Evolutionary conservation across 2,888 invertebrate genomes (phyloP).

Genomic region (Callinectes sapidus): DNA sequence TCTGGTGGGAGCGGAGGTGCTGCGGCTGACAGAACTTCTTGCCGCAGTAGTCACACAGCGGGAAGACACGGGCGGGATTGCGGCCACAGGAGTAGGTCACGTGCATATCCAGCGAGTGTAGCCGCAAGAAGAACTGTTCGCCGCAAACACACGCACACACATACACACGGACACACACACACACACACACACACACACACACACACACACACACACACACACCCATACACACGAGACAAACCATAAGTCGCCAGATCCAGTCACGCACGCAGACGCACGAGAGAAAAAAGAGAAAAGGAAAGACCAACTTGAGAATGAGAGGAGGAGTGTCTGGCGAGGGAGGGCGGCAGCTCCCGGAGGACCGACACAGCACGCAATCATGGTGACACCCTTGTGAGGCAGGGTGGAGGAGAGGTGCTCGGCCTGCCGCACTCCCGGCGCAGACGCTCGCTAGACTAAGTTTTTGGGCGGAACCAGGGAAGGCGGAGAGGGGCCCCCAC

Average conservation of each 20-base stretch:
- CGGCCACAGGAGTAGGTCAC: constrained; percentile 85
- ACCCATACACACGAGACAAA: constrained; percentile 16
- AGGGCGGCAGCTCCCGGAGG: constrained; percentile 16
- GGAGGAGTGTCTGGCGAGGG: constrained; percentile 7
- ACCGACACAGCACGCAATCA: background rate
- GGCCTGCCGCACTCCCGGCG: constrained; percentile 29
- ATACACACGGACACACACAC: constrained; percentile 3
- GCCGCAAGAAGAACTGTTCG: constrained; percentile 81
- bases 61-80: constrained; percentile 84
- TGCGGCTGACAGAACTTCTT: constrained; percentile 86
- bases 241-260: constrained; percentile 17
- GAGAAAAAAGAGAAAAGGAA: constrained; percentile 41
- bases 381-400: constrained; percentile 20
- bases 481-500: constrained; percentile 4
- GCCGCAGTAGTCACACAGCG: constrained; percentile 85
- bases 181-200: constrained; percentile 36
- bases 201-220: constrained; percentile 43
- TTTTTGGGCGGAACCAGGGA: background rate
- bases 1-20: constrained; percentile 85
- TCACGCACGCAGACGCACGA: constrained; percentile 35
- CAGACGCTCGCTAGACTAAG: constrained; percentile 36
- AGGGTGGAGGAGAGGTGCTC: constrained; percentile 1
- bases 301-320: constrained; percentile 42
- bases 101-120: constrained; percentile 86
- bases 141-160: constrained; percentile 43